Conservation (phyloP, 2,797 vertebrate genomes). For the Chloroceryle inda region DNA sequence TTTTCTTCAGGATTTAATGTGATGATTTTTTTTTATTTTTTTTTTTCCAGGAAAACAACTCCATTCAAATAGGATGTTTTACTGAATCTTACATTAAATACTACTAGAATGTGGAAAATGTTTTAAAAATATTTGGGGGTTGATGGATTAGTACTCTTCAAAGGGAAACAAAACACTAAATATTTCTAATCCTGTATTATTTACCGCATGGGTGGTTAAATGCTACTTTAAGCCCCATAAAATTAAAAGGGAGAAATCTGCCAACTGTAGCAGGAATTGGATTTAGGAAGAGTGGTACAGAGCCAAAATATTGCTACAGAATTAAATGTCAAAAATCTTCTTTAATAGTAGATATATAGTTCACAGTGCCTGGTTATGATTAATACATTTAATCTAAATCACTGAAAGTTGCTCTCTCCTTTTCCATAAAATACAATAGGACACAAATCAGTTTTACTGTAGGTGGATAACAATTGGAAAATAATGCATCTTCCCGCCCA, state of each 20-base stretch:
- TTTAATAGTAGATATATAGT: conserved; percentile 98
- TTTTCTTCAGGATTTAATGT: not conserved
- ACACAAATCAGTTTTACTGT: conserved; percentile 99
- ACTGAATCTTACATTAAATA: conserved; percentile 74
- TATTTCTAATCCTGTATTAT: conserved; percentile 98
- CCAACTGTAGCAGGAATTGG: conserved; percentile 91
- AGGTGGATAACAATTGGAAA: conserved; percentile 99
- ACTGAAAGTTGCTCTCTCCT: conserved; percentile 96
- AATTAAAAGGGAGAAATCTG: conserved; percentile 95
- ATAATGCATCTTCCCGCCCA: conserved; percentile 99
- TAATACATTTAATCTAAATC: conserved; percentile 99
- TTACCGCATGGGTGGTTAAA: conserved; percentile 98
- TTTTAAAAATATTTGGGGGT: conserved; percentile 82
- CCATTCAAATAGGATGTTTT: conserved; percentile 67
- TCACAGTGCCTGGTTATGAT: conserved; percentile 99
- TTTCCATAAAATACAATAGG: conserved; percentile 99
- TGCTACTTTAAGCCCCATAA: conserved; percentile 97
- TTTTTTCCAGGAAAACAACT: conserved; percentile 43
- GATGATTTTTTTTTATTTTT: not conserved
- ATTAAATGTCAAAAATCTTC: conserved; percentile 99
- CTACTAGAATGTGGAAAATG: conserved; percentile 79
- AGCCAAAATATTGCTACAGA: conserved; percentile 98
- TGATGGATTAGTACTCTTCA: conserved; percentile 92
- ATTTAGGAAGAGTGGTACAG: conserved; percentile 91
- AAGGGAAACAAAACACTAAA: conserved; percentile 98